Evolutionary conservation across 2,888 invertebrate species (phyloP).

Genomic region (Pyrrhia umbra): DNA sequence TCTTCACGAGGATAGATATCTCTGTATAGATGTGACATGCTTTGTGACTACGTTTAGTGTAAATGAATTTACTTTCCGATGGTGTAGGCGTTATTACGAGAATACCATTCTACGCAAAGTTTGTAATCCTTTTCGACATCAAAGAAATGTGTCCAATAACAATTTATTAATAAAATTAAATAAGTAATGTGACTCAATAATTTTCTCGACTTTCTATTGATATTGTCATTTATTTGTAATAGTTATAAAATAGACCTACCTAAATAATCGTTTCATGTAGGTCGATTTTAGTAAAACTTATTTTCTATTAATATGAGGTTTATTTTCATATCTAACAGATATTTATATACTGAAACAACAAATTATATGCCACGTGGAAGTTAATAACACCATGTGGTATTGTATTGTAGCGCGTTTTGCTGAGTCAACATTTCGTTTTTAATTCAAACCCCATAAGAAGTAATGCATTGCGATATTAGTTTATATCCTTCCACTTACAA

Average conservation of each 20-base stretch:
- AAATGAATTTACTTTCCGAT: slow-evolving; percentile 7
- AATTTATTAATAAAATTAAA: slow-evolving; percentile 52
- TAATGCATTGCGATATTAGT: slow-evolving; percentile 36
- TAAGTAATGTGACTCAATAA: slow-evolving; percentile 51
- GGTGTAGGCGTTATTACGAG: slow-evolving; percentile 20
- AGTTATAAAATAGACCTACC: slow-evolving; percentile 71
- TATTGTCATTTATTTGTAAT: slow-evolving; percentile 68
- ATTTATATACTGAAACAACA: slow-evolving; percentile 62
- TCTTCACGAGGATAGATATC: slow-evolving; percentile 41
- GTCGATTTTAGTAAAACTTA: slow-evolving; percentile 73
- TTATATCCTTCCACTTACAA: slow-evolving; percentile 40
- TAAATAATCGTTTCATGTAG: slow-evolving; percentile 62
- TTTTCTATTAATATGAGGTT: slow-evolving; percentile 64
- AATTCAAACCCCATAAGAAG: slow-evolving; percentile 43
- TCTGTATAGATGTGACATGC: slow-evolving; percentile 22
- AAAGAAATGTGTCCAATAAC: slow-evolving; percentile 41
- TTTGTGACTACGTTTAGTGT: slow-evolving; percentile 25
- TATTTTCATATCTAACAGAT: slow-evolving; percentile 60
- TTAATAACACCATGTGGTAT: slow-evolving; percentile 62
- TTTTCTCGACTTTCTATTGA: slow-evolving; percentile 67
- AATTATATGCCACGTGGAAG: slow-evolving; percentile 55
- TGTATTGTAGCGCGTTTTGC: slow-evolving; percentile 62
- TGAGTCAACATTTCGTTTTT: slow-evolving; percentile 41
- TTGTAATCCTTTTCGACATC: slow-evolving; percentile 18
- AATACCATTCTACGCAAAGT: slow-evolving; percentile 21